Evolutionary conservation across 1,140 invertebrate species (phyloP), one percentile per base, ranked within the genome.

Genomic region (Caenorhabditis brenneri): DNA sequence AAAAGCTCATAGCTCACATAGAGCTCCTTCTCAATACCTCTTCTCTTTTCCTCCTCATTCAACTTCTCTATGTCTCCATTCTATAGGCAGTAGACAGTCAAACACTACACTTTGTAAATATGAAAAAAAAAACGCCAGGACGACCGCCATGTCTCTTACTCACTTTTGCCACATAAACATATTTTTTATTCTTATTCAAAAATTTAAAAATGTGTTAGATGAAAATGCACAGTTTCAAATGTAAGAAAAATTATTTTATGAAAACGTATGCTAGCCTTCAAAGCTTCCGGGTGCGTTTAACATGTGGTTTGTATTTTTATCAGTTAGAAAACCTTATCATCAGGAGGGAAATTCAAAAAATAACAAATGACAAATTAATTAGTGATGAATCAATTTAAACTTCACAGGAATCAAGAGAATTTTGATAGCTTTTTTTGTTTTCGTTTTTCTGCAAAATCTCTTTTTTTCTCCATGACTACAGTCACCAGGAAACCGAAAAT

Each of bases 221-320:
- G n/a, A n/a, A n/a, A n/a, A n/a, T n/a, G n/a, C n/a, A n/a, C n/a
- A n/a, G n/a, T n/a, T n/a, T n/a, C n/a, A n/a, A n/a, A n/a, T n/a
- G n/a, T n/a, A n/a, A n/a, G n/a, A n/a, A n/a, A n/a, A n/a, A n/a
- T n/a, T n/a, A n/a, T n/a, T n/a, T n/a, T n/a, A n/a, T n/a, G n/a
- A n/a, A n/a, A n/a, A n/a, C n/a, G n/a, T n/a, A n/a, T n/a, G n/a
- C n/a, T n/a, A n/a, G n/a, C n/a, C n/a, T n/a, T n/a, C n/a, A n/a
- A n/a, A n/a, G n/a, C n/a, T n/a, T n/a, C n/a, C n/a, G n/a, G n/a
- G n/a, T n/a, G n/a, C n/a, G n/a, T n/a, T n/a, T 7, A 55, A 33
- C 58, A 65, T 65, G 31, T 65, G 58, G 31, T 65, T 65, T 65
- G 29, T 65, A n/a, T 16, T 19, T 65, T 65, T 19, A 65, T 65